These are phyloP conservation scores for Drosophila kambysellisi DNA, from an alignment of 2,888 invertebrate species.

Conservation along the genomic window DNA sequence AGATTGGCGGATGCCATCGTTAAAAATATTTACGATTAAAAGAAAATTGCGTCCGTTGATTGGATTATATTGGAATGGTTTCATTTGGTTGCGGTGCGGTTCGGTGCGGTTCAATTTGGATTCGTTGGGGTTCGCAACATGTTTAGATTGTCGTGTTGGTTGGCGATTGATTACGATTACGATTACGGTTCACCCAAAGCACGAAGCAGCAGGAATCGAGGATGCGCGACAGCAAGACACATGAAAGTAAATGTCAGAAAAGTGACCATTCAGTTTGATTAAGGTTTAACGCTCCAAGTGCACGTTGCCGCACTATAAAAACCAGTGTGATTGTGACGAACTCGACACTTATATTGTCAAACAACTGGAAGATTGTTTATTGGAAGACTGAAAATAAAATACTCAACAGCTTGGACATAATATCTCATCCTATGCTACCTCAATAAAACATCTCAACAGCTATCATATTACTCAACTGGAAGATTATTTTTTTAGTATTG, in stretches of 20 bases:
- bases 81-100: constrained; percentile 20
- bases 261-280: constrained; percentile 72
- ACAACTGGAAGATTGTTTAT: not conserved
- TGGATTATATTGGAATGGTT: constrained; percentile 68
- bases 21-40: constrained; percentile 75
- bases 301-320: constrained; percentile 51
- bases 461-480: not conserved
- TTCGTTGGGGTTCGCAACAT: constrained; percentile 20
- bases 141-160: constrained; percentile 57
- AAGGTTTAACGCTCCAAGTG: constrained; percentile 63
- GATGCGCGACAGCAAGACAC: constrained; percentile 44
- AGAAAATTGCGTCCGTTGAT: constrained; percentile 82
- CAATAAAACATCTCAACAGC: not conserved
- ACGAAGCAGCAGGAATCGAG: constrained; percentile 25
- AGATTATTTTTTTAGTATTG: not conserved
- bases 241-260: constrained; percentile 68
- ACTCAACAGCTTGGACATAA: not conserved
- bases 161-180: constrained; percentile 75
- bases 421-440: not conserved
- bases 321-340: constrained; percentile 1
- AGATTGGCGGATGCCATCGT: constrained; percentile 72
- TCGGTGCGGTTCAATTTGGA: constrained; percentile 30
- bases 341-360: not conserved
- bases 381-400: not conserved
- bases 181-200: constrained; percentile 46